Evolutionary conservation across 2,888 invertebrate genomes (phyloP).

Genomic region (Mayetiola destructor): DNA sequence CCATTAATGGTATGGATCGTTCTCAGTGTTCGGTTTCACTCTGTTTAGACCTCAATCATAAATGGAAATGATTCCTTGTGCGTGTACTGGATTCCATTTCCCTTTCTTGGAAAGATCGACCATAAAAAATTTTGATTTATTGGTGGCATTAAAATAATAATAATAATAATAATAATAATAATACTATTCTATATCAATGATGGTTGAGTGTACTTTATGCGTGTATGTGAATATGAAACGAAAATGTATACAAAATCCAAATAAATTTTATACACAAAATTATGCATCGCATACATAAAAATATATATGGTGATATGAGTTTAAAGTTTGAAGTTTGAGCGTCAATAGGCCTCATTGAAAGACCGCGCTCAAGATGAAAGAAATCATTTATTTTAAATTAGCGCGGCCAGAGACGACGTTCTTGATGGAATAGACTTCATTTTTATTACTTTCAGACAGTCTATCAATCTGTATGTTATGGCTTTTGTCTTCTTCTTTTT

Average conservation of each 20-base stretch:
- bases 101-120: not conserved
- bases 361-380: not conserved
- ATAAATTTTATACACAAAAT: not conserved
- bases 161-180: too few relatives aligned
- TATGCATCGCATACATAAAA: not conserved
- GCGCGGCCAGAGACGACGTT: not conserved
- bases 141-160: not conserved
- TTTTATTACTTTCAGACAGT: not conserved
- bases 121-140: conserved; percentile 1
- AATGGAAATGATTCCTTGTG: not conserved
- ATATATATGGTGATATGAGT: not conserved
- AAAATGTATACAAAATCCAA: not conserved
- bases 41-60: not conserved
- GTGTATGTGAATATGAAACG: not conserved
- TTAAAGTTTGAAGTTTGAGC: too few relatives aligned
- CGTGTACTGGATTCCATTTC: not conserved
- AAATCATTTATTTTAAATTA: not conserved
- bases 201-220: not conserved
- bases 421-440: not conserved
- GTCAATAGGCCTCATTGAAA: too few relatives aligned
- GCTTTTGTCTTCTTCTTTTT: too few relatives aligned
- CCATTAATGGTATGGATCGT: not conserved
- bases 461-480: too few relatives aligned
- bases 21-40: not conserved
- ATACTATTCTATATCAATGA: not conserved